phyloP scores from a whole-genome alignment of 2,113 vertebrate species.

The Cettia cetti region DNA sequence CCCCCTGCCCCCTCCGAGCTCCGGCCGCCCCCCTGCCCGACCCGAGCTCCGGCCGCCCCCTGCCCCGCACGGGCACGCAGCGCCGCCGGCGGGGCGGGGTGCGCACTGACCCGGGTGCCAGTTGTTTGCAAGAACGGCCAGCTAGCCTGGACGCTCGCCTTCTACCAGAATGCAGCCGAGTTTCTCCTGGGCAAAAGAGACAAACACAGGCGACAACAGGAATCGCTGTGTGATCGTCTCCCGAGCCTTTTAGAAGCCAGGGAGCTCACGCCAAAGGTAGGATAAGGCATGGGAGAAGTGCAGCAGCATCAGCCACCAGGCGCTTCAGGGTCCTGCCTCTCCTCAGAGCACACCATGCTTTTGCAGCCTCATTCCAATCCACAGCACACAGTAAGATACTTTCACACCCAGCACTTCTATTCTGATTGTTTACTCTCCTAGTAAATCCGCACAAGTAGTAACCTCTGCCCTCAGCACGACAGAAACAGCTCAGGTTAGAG shows the following conservation, averaged over 20 bases:
- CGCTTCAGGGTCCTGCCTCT: background rate
- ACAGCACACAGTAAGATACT: background rate
- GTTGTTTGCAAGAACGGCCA: rapidly evolving
- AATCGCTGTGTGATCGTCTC: background rate
- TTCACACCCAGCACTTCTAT: background rate
- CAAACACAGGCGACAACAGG: rapidly evolving
- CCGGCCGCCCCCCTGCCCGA: no score
- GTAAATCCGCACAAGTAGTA: background rate
- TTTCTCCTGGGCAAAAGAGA: background rate
- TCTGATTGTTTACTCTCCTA: background rate
- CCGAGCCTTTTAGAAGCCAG: rapidly evolving
- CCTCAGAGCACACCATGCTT: background rate
- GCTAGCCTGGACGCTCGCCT: rapidly evolving
- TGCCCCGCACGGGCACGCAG: background rate
- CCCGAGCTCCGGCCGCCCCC: no score
- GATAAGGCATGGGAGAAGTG: rapidly evolving
- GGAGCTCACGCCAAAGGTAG: rapidly evolving
- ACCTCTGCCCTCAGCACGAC: background rate
- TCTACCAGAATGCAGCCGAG: rapidly evolving
- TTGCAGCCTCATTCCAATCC: background rate
- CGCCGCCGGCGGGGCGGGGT: no score
- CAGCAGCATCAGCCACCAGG: rapidly evolving
- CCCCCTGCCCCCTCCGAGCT: no score
- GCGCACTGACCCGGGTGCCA: rapidly evolving
- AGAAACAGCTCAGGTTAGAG: background rate